These are phyloP conservation scores for Lepidocyrtoides sp. DNA, from an alignment of 2,888 invertebrate genomes.

Conservation along the genomic window DNA sequence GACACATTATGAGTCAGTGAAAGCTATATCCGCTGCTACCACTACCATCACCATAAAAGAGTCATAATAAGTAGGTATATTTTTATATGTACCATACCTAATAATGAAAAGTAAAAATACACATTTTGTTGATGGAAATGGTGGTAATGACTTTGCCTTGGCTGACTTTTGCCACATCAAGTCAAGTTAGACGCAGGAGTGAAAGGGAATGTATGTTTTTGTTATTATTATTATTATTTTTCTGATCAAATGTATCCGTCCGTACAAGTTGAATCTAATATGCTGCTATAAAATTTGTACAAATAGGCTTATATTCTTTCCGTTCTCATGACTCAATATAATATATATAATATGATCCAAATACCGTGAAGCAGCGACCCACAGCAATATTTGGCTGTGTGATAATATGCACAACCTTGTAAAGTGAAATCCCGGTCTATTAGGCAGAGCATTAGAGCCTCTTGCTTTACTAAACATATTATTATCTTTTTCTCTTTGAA, in stretches of 20 bases:
- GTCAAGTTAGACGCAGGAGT: conserved; percentile 43
- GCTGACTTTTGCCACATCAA: conserved; percentile 74
- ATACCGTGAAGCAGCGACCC: conserved; percentile 15
- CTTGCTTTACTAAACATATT: background rate
- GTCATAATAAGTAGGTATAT: conserved; percentile 25
- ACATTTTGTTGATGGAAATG: conserved; percentile 66
- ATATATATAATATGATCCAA: conserved; percentile 1
- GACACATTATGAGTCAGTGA: conserved; percentile 74
- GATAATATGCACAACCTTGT: conserved; percentile 41
- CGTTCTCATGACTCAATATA: background rate
- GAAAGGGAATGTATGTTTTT: conserved; percentile 46
- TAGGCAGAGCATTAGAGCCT: background rate
- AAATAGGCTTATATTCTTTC: conserved; percentile 14
- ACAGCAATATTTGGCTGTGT: conserved; percentile 43
- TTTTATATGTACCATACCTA: conserved; percentile 16
- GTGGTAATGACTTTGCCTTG: conserved; percentile 80
- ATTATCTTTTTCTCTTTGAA: background rate
- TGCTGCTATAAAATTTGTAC: conserved; percentile 20
- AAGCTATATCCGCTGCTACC: conserved; percentile 55
- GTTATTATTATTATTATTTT: background rate
- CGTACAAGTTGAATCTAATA: background rate
- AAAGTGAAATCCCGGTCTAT: conserved; percentile 24
- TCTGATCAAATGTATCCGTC: conserved; percentile 29
- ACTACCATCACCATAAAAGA: conserved; percentile 30
- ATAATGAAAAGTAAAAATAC: conserved; percentile 63